phyloP scores from a whole-genome alignment of 2,797 vertebrate genomes.

The Eurystomus glaucurus region DNA sequence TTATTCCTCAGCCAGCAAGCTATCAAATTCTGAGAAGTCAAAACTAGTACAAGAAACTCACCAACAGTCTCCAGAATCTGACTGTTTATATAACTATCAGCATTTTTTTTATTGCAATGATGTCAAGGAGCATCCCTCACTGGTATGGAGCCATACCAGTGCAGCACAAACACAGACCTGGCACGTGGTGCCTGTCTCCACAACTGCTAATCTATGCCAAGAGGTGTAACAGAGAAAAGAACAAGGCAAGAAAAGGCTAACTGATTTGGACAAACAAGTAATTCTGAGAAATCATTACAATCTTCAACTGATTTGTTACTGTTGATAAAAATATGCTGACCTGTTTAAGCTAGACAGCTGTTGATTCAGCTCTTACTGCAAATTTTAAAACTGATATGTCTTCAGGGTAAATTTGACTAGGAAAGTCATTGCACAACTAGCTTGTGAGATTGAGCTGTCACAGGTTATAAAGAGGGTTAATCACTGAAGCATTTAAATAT shows the following conservation, averaged over 20 bases:
- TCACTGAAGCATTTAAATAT: neutral
- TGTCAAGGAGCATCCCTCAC: neutral
- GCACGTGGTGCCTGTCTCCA: rapidly evolving
- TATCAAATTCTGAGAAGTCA: neutral
- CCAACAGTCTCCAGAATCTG: neutral
- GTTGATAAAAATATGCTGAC: neutral
- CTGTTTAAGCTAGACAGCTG: neutral
- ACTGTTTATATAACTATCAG: neutral
- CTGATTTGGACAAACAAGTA: neutral
- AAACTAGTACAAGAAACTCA: neutral
- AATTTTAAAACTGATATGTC: neutral
- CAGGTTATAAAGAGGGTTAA: neutral
- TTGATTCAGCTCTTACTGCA: conserved; percentile 4
- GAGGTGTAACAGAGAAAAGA: neutral
- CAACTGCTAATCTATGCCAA: neutral
- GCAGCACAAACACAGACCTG: neutral
- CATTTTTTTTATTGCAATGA: neutral
- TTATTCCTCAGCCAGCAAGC: neutral
- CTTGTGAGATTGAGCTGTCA: neutral
- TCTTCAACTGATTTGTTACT: neutral
- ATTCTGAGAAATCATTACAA: neutral
- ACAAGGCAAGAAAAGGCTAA: neutral
- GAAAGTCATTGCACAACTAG: conserved; percentile 1
- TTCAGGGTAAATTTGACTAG: neutral
- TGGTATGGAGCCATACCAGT: neutral